Percentiles rank a stretch among this genome's conserved stretches.
Conservation (phyloP, 2,797 vertebrate genomes). For the Capromys pilorides region DNA sequence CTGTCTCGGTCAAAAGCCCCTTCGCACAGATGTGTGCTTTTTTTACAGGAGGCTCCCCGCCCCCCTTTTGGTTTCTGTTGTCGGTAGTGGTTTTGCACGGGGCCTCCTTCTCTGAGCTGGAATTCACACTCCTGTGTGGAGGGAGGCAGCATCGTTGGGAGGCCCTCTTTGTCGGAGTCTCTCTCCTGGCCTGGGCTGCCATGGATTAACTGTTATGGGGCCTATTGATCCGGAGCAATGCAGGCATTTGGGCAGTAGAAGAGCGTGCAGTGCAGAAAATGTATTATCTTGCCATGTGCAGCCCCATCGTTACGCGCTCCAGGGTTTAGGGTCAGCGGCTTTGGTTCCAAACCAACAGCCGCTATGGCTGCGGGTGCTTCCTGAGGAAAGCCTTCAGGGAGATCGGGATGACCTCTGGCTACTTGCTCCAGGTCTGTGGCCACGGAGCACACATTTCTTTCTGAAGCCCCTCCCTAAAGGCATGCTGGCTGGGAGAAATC, state of each 20-base stretch:
- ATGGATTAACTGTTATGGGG: slow-evolving; percentile 74
- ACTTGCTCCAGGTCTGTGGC: slow-evolving; percentile 16
- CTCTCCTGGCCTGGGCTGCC: slow-evolving; percentile 62
- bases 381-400: slow-evolving; percentile 37
- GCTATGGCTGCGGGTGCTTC: not conserved
- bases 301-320: not conserved
- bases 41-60: not conserved
- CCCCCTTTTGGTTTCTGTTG: slow-evolving; percentile 31
- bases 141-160: slow-evolving; percentile 49
- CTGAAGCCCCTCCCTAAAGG: slow-evolving; percentile 51
- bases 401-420: slow-evolving; percentile 64
- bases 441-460: not conserved
- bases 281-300: slow-evolving; percentile 63
- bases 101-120: slow-evolving; percentile 55
- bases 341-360: slow-evolving; percentile 58
- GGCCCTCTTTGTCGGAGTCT: slow-evolving; percentile 69
- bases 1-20: not conserved
- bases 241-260: slow-evolving; percentile 69
- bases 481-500: not conserved
- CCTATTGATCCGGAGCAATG: slow-evolving; percentile 75
- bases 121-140: slow-evolving; percentile 50
- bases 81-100: slow-evolving; percentile 14
- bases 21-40: not conserved
- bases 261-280: slow-evolving; percentile 73
- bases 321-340: slow-evolving; percentile 1